Evolutionary conservation across 2,888 invertebrate genomes (phyloP).

Genomic region (Andrena dorsata): DNA sequence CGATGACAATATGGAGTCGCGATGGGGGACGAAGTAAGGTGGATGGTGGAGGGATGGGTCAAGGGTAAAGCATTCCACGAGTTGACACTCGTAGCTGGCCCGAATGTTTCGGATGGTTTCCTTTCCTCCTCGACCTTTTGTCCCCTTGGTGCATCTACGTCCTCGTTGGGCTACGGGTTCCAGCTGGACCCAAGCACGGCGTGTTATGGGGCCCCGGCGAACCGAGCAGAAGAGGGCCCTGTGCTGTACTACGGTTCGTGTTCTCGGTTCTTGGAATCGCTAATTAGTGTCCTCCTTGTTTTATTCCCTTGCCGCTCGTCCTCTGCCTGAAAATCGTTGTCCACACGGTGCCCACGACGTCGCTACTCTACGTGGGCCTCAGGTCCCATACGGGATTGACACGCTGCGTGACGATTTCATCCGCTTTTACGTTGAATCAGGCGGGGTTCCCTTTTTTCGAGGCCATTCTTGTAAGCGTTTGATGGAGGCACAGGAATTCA

Average conservation of each 20-base stretch:
- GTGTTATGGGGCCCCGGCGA: slow-evolving; percentile 62
- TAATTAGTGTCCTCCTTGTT: slow-evolving; percentile 84
- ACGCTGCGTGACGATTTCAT: slow-evolving; percentile 78
- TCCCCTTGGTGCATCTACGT: slow-evolving; percentile 62
- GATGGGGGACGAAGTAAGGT: slow-evolving; percentile 47
- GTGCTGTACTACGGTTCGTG: slow-evolving; percentile 76
- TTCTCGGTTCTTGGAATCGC: slow-evolving; percentile 84
- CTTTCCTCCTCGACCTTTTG: slow-evolving; percentile 64
- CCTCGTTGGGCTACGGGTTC: slow-evolving; percentile 51
- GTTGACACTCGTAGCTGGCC: slow-evolving; percentile 74
- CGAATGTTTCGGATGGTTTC: slow-evolving; percentile 76
- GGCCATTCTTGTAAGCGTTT: neutral
- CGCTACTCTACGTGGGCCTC: slow-evolving; percentile 31
- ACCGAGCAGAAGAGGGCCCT: slow-evolving; percentile 47
- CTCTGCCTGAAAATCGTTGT: slow-evolving; percentile 79
- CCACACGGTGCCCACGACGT: slow-evolving; percentile 58
- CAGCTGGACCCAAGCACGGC: slow-evolving; percentile 68
- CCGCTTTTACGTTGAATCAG: neutral
- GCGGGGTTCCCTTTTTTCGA: neutral
- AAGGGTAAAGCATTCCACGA: slow-evolving; percentile 75
- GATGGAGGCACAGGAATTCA: neutral
- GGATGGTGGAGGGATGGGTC: slow-evolving; percentile 58
- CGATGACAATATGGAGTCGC: slow-evolving; percentile 65
- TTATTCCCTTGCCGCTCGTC: slow-evolving; percentile 78
- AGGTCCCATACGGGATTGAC: slow-evolving; percentile 74